Evolutionary conservation across 1,140 invertebrate genomes (phyloP).

Genomic region (Papilio polyxenes): DNA sequence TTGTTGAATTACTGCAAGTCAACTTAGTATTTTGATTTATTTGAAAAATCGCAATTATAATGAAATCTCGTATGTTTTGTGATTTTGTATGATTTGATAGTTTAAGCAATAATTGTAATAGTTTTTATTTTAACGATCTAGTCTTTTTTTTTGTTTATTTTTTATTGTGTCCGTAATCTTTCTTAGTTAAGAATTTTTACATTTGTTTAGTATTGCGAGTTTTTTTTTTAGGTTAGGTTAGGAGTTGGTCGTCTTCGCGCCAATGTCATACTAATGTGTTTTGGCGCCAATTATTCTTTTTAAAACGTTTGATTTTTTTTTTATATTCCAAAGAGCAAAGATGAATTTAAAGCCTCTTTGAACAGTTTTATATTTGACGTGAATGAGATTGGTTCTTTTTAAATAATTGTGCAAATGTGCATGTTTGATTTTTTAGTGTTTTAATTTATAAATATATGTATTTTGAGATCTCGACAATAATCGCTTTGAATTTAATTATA

Average conservation of each 20-base stretch:
- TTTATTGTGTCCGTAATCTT: constrained; percentile 56
- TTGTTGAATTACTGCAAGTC: neutral
- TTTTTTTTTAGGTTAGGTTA: constrained; percentile 48
- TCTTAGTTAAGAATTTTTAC: constrained; percentile 44
- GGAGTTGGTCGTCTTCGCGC: constrained; percentile 41
- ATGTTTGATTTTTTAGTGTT: constrained; percentile 8
- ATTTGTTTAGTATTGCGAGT: constrained; percentile 50
- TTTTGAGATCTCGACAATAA: constrained; percentile 38
- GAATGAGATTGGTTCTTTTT: constrained; percentile 14
- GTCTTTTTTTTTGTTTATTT: constrained; percentile 62
- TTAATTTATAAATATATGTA: constrained; percentile 24
- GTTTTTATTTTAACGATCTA: constrained; percentile 65
- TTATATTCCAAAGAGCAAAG: constrained; percentile 3
- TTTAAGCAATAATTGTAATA: constrained; percentile 47
- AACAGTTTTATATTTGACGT: neutral
- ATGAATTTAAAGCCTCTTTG: constrained; percentile 5
- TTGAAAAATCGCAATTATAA: constrained; percentile 44
- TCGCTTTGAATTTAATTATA: constrained; percentile 30
- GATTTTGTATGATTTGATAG: constrained; percentile 49
- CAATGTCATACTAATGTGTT: neutral
- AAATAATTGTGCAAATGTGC: neutral
- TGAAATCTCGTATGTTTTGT: constrained; percentile 52
- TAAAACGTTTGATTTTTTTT: neutral
- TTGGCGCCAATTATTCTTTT: constrained; percentile 17
- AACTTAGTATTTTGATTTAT: neutral